A percentile compares a stretch with the other conserved stretches of the same genome.
These are phyloP conservation scores for Proterorhinus semilunaris DNA, from an alignment of 2,113 vertebrate species.

Conservation along the genomic window DNA sequence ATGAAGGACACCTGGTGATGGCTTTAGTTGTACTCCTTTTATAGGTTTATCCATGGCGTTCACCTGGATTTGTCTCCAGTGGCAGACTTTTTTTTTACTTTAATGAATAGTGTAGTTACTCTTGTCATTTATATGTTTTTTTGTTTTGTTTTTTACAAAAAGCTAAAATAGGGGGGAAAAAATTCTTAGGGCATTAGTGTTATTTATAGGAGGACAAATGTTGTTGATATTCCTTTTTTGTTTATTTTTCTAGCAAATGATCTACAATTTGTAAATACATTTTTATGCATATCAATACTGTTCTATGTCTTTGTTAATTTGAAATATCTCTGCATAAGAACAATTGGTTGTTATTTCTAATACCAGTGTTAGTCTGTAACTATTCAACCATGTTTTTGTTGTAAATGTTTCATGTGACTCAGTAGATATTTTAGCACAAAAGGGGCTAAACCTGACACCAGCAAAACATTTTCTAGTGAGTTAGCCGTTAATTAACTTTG, in stretches of 20 bases:
- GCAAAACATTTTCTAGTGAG: conserved; percentile 21
- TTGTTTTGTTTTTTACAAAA: conserved; percentile 54
- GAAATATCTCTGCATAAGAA: conserved; percentile 42
- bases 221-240: conserved; percentile 44
- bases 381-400: conserved; percentile 44
- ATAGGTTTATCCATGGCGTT: conserved; percentile 57
- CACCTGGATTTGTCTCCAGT: conserved; percentile 81
- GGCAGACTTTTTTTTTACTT: conserved; percentile 72
- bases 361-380: conserved; percentile 35
- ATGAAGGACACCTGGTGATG: conserved; percentile 77
- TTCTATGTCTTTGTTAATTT: conserved; percentile 45
- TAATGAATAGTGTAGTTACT: conserved; percentile 55
- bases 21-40: conserved; percentile 27
- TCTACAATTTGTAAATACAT: conserved; percentile 62
- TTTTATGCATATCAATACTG: conserved; percentile 62
- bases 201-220: conserved; percentile 73
- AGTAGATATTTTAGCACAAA: conserved; percentile 39
- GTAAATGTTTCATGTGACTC: conserved; percentile 17
- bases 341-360: conserved; percentile 60
- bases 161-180: conserved; percentile 41
- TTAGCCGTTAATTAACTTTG: conserved; percentile 24
- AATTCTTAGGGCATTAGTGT: conserved; percentile 72
- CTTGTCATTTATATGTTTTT: conserved; percentile 59
- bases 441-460: conserved; percentile 38
- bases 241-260: conserved; percentile 49